phyloP scores from a whole-genome alignment of 2,888 invertebrate genomes.

The Bibio marci region DNA sequence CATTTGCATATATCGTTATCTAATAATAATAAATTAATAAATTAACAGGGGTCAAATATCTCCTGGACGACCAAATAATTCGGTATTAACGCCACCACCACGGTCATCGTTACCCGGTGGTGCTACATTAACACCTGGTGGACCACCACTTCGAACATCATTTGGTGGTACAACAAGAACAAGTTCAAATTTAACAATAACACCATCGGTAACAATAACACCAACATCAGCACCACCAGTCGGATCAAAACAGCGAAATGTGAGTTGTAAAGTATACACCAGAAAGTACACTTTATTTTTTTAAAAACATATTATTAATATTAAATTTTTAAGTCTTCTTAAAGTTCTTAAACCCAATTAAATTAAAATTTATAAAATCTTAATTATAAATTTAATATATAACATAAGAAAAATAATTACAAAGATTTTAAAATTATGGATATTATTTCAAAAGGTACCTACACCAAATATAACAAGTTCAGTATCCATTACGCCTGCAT shows the following conservation, averaged over 20 bases:
- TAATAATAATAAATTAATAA: conserved; percentile 9
- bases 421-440: conserved; percentile 30
- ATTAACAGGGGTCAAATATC: conserved; percentile 17
- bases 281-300: conserved; percentile 8
- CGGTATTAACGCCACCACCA: conserved; percentile 26
- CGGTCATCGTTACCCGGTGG: conserved; percentile 38
- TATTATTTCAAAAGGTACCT: conserved; percentile 31
- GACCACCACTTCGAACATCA: conserved; percentile 14
- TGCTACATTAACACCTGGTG: conserved; percentile 40
- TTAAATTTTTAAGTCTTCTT: conserved; percentile 11
- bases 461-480: conserved; percentile 28
- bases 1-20: neutral
- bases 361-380: neutral
- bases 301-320: too few relatives aligned
- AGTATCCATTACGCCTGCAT: conserved; percentile 30
- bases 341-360: neutral
- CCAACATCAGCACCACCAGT: conserved; percentile 52
- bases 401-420: conserved; percentile 13
- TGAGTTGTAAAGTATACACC: conserved; percentile 16
- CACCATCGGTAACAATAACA: conserved; percentile 58
- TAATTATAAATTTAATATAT: too few relatives aligned
- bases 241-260: conserved; percentile 31
- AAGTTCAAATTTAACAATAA: conserved; percentile 35
- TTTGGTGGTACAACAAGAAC: conserved; percentile 24
- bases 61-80: conserved; percentile 15